Evolutionary conservation across 2,888 invertebrate species (phyloP).

Genomic region (Sminthurides aquaticus): DNA sequence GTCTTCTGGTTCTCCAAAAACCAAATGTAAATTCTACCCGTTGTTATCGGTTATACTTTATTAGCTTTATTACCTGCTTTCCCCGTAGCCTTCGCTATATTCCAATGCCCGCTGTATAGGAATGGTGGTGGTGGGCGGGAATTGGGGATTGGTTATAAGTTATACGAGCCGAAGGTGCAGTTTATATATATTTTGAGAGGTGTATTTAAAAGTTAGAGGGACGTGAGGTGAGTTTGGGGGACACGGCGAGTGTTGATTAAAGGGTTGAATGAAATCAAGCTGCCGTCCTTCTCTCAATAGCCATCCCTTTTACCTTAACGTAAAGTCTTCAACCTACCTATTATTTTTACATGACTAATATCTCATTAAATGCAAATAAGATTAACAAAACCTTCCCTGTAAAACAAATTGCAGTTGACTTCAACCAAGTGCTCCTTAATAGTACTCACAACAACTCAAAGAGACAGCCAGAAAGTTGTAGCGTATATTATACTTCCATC

Average conservation of each 20-base stretch:
- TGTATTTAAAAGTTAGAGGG: neutral
- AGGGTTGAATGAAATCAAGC: constrained; percentile 41
- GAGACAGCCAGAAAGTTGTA: too few relatives aligned
- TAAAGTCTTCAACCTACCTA: constrained; percentile 15
- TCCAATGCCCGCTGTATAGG: too few relatives aligned
- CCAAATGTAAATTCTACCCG: too few relatives aligned
- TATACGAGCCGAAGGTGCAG: neutral
- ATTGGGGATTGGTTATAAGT: neutral
- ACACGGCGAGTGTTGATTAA: too few relatives aligned
- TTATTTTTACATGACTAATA: constrained; percentile 28
- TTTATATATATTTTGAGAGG: neutral
- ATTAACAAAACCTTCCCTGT: constrained; percentile 27
- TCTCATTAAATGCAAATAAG: constrained; percentile 35
- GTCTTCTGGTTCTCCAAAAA: too few relatives aligned
- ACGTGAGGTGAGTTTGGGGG: constrained; percentile 8
- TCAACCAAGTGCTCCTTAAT: too few relatives aligned
- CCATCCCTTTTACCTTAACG: neutral
- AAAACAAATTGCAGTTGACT: constrained; percentile 20
- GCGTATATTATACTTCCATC: too few relatives aligned
- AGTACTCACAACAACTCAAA: too few relatives aligned
- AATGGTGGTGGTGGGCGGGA: too few relatives aligned
- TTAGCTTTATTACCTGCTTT: too few relatives aligned
- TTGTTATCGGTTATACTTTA: too few relatives aligned
- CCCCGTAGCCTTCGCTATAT: too few relatives aligned
- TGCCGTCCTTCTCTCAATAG: constrained; percentile 17